These are phyloP conservation scores for Toxostoma redivivum DNA, from an alignment of 2,113 vertebrate species.

Conservation along the genomic window DNA sequence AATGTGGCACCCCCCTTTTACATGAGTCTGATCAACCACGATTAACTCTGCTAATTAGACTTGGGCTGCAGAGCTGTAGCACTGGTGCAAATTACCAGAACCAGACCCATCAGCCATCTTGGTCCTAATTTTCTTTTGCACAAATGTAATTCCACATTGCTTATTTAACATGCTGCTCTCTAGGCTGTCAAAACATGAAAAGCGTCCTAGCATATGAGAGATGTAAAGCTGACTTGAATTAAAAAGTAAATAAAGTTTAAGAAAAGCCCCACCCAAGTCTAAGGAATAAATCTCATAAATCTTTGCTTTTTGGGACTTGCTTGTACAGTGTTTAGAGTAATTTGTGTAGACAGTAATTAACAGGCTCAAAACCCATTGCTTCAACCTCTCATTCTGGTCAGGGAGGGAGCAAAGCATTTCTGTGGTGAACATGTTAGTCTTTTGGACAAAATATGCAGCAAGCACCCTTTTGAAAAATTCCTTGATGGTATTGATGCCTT, in stretches of 20 bases:
- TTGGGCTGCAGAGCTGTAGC: neutral
- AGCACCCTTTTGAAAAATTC: neutral
- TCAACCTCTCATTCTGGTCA: neutral
- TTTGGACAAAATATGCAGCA: neutral
- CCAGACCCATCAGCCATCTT: neutral
- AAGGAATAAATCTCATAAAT: neutral
- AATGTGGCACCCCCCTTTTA: neutral
- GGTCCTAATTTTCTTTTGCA: neutral
- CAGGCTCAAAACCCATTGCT: neutral
- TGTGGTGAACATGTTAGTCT: neutral
- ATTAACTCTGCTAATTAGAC: slow-evolving; percentile 45
- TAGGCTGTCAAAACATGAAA: neutral
- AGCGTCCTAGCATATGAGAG: neutral
- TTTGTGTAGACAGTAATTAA: neutral
- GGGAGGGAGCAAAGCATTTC: neutral
- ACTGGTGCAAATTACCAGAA: neutral
- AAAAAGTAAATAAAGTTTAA: neutral
- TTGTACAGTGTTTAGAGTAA: neutral
- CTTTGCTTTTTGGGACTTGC: neutral
- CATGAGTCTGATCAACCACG: slow-evolving; percentile 3
- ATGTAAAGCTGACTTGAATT: neutral
- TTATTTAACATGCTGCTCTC: neutral
- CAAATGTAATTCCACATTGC: neutral
- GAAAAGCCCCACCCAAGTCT: neutral
- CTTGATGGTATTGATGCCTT: neutral